Evolutionary conservation across 2,797 vertebrate species (phyloP).

Genomic region (Tiaroga cobitis): DNA sequence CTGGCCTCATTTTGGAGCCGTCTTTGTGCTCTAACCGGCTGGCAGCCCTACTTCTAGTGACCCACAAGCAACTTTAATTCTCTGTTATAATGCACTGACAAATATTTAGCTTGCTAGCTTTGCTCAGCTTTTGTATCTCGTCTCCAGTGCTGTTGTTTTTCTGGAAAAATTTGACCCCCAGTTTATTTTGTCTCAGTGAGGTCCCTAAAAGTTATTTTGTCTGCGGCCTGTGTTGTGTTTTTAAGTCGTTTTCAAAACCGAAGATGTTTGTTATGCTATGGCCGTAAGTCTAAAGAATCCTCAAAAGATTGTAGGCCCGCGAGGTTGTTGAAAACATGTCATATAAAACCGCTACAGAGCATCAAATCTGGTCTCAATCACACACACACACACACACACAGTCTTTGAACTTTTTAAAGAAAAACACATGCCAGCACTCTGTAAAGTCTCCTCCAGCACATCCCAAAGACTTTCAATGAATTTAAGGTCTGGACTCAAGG

Average conservation of each 20-base stretch:
- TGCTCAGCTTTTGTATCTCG: not conserved
- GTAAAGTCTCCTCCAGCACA: too few species aligned
- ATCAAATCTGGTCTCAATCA: conserved; percentile 74
- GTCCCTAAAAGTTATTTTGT: conserved; percentile 15
- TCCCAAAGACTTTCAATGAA: too few species aligned
- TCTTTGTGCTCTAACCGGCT: not conserved
- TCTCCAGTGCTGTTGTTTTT: conserved; percentile 21
- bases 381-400: conserved; percentile 49
- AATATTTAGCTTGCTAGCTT: conserved; percentile 21
- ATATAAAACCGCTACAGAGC: conserved; percentile 74
- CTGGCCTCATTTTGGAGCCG: conserved; percentile 25
- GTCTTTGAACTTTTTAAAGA: conserved; percentile 74
- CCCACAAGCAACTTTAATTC: conserved; percentile 18
- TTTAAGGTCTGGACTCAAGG: too few species aligned
- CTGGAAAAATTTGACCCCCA: not conserved
- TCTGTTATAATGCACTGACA: not conserved
- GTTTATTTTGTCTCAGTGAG: conserved; percentile 27
- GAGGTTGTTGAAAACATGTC: conserved; percentile 71
- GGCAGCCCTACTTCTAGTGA: not conserved
- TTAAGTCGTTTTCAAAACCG: conserved; percentile 48
- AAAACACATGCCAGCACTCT: conserved; percentile 79
- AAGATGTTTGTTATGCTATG: conserved; percentile 70
- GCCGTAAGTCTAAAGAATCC: conserved; percentile 67
- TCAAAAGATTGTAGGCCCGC: conserved; percentile 62
- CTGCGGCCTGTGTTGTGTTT: not conserved